Evolutionary conservation across 2,797 vertebrate genomes (phyloP), one percentile per base, ranked within the genome.

Genomic region (Huso huso): DNA sequence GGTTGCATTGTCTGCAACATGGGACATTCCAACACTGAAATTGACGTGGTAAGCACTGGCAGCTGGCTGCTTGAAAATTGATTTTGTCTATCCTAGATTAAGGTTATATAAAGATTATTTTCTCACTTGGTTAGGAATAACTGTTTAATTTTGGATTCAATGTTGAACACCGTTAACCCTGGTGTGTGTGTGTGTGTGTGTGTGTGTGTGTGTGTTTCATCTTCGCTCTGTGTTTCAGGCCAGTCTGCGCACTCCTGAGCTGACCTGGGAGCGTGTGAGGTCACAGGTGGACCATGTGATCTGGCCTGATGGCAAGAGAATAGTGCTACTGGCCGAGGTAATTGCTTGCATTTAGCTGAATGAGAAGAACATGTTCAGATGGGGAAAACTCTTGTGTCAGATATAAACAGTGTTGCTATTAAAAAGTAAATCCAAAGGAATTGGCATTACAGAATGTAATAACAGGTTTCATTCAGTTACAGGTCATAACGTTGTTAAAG

Each of bases 11-110:
- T 98, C 62, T 98, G 96, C 83, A 98, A 98, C 86, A 98, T 98
- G 96, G 96, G 96, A 0, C 96, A 98, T 90, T 98, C 96, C 81
- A 98, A 98, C 88, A 98, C 96, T 0, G 96, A 98, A 84, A 98
- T 98, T 4, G 96, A 97, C 1, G 96, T 98, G 93, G 96, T 97
- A 83, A 91, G 94, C 37, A 37, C 37, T 37, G 37, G 37, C 4
- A 37, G 37, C 37, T 37, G 37, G 37, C 4, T 37, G 37, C 37
- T 37, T 37, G 37, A 37, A 37, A 37, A 37, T 37, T 1, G 37
- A 37, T 37, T 37, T 37, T 37, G 37, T 37, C 37, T 37, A 5
- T 37, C 37, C 37, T 37, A 37, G 37, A 5, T 37, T 37, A 37
- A 37, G 37, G 37, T 37, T 37, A 37, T 37, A 37, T 37, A 37